Percentiles rank a stretch among this genome's conserved stretches.
These are phyloP conservation scores for Antheraea pernyi DNA, from an alignment of 1,140 invertebrate genomes.

Conservation along the genomic window DNA sequence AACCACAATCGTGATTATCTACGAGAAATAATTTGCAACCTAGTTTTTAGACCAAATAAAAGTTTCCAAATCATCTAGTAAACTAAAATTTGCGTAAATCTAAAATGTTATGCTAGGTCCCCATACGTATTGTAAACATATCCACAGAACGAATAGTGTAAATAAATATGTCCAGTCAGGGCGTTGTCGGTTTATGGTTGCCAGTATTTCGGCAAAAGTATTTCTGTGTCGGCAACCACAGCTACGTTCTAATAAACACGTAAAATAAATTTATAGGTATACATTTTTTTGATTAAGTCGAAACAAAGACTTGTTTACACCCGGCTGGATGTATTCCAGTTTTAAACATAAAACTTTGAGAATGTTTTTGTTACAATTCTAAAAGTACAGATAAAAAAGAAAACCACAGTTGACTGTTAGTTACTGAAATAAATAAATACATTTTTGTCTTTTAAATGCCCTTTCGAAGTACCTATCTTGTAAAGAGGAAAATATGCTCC, in stretches of 20 bases:
- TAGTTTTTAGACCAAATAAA: too few species aligned
- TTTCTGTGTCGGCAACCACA: slow-evolving; percentile 42
- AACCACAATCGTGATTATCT: too few species aligned
- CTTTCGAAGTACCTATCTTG: too few species aligned
- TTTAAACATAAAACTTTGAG: neutral
- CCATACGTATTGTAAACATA: slow-evolving; percentile 38
- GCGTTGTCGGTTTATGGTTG: slow-evolving; percentile 50
- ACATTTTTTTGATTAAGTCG: slow-evolving; percentile 30
- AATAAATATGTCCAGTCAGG: slow-evolving; percentile 48
- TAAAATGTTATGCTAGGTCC: slow-evolving; percentile 27
- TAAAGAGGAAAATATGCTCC: too few species aligned
- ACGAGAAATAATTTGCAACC: too few species aligned
- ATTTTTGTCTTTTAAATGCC: too few species aligned
- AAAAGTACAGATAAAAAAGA: too few species aligned
- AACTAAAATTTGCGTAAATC: neutral
- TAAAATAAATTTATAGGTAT: slow-evolving; percentile 29
- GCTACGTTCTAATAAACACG: slow-evolving; percentile 27
- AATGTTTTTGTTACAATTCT: neutral
- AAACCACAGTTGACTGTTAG: too few species aligned
- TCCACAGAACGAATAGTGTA: slow-evolving; percentile 39
- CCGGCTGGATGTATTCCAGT: slow-evolving; percentile 6
- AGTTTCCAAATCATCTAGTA: too few species aligned
- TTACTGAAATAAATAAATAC: too few species aligned
- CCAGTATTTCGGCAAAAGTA: slow-evolving; percentile 59
- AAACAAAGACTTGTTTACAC: slow-evolving; percentile 13